Evolutionary conservation across 2,888 invertebrate genomes (phyloP).

Genomic region (Agonum fuliginosum): DNA sequence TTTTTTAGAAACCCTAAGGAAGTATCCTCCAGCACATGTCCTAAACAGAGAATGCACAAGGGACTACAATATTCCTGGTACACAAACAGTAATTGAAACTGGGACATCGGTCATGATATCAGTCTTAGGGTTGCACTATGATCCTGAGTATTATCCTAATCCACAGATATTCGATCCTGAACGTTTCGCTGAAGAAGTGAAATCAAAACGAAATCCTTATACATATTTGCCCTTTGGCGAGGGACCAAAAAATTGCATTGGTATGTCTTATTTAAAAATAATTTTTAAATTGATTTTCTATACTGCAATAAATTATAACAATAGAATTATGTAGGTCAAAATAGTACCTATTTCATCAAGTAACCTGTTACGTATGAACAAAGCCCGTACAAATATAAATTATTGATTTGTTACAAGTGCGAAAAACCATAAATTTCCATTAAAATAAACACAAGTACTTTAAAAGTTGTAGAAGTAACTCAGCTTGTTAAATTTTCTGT

Average conservation of each 20-base stretch:
- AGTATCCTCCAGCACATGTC: constrained; percentile 67
- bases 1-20: constrained; percentile 68
- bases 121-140: constrained; percentile 66
- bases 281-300: too few relatives aligned
- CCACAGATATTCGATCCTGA: constrained; percentile 68
- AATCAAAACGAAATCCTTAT: constrained; percentile 60
- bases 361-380: too few relatives aligned
- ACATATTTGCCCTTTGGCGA: constrained; percentile 65
- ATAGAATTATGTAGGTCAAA: too few relatives aligned
- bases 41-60: constrained; percentile 64
- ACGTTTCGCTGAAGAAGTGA: constrained; percentile 65
- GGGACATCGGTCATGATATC: constrained; percentile 64
- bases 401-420: too few relatives aligned
- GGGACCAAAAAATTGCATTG: constrained; percentile 59
- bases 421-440: too few relatives aligned
- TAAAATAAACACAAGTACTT: too few relatives aligned
- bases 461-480: too few relatives aligned
- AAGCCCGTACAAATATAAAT: too few relatives aligned
- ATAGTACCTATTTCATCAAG: too few relatives aligned
- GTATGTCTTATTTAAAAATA: constrained; percentile 12
- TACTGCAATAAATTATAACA: too few relatives aligned
- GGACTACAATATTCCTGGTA: constrained; percentile 63
- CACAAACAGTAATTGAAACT: constrained; percentile 61
- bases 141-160: constrained; percentile 66
- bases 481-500: too few relatives aligned